phyloP scores from a whole-genome alignment of 2,797 vertebrate genomes.

The Pyrocephalus nanus region DNA sequence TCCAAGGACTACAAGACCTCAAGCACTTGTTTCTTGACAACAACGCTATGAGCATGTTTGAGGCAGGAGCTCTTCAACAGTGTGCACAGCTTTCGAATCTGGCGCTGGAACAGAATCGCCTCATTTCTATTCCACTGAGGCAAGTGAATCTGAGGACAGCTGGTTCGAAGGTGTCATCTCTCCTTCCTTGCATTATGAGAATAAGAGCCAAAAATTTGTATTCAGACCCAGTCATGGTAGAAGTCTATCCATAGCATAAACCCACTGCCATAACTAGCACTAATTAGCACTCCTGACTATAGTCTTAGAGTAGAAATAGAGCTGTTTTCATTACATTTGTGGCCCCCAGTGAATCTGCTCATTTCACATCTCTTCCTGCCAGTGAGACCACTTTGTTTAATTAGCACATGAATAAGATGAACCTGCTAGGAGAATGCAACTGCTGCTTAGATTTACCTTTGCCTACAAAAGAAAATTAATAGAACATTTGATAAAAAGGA shows the following conservation, averaged over 20 bases:
- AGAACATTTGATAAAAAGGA: neutral
- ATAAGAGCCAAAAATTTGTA: neutral
- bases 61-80: constrained; percentile 77
- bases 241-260: neutral
- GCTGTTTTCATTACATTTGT: neutral
- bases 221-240: neutral
- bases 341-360: neutral
- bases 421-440: neutral
- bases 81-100: constrained; percentile 80
- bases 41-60: constrained; percentile 77
- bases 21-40: constrained; percentile 85
- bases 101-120: constrained; percentile 82
- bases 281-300: neutral
- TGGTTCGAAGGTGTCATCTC: neutral
- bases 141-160: constrained; percentile 49
- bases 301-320: neutral
- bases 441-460: neutral
- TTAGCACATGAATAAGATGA: neutral
- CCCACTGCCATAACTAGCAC: neutral
- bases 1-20: constrained; percentile 76
- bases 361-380: neutral
- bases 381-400: constrained; percentile 17
- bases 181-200: neutral
- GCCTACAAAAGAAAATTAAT: neutral
- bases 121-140: constrained; percentile 79